phyloP scores from a whole-genome alignment of 1,140 invertebrate species.

The Laupala kohalensis region DNA sequence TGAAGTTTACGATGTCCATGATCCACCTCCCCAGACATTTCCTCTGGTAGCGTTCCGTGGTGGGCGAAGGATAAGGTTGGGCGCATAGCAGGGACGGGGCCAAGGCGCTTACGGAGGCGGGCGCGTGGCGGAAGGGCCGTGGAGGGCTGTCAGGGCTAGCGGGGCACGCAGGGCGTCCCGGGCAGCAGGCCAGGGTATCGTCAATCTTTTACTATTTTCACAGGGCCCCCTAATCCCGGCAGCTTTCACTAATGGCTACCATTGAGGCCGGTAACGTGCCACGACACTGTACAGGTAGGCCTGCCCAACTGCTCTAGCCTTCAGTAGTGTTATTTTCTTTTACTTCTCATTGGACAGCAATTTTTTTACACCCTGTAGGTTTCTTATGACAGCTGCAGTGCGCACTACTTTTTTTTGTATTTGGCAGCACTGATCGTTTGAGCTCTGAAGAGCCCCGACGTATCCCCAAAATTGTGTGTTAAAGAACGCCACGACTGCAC shows the following conservation, averaged over 20 bases:
- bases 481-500: background rate
- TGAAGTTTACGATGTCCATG: too few species aligned
- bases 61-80: too few species aligned
- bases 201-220: conserved; percentile 28
- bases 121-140: too few species aligned
- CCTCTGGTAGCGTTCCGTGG: too few species aligned
- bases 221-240: conserved; percentile 85
- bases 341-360: background rate
- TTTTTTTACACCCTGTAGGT: background rate
- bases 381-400: background rate
- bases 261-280: conserved; percentile 49
- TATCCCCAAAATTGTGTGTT: background rate
- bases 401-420: background rate
- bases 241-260: conserved; percentile 87
- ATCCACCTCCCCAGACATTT: too few species aligned
- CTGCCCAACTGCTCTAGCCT: background rate
- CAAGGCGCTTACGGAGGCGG: too few species aligned
- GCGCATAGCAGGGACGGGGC: too few species aligned
- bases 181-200: background rate
- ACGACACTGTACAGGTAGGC: conserved; percentile 2
- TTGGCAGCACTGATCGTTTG: background rate
- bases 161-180: too few species aligned
- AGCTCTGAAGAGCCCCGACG: background rate
- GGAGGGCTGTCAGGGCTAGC: too few species aligned
- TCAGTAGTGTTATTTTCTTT: background rate